Evolutionary conservation across 1,140 invertebrate species (phyloP), one percentile per base, ranked within the genome.

Genomic region (Ganaspis sp.): DNA sequence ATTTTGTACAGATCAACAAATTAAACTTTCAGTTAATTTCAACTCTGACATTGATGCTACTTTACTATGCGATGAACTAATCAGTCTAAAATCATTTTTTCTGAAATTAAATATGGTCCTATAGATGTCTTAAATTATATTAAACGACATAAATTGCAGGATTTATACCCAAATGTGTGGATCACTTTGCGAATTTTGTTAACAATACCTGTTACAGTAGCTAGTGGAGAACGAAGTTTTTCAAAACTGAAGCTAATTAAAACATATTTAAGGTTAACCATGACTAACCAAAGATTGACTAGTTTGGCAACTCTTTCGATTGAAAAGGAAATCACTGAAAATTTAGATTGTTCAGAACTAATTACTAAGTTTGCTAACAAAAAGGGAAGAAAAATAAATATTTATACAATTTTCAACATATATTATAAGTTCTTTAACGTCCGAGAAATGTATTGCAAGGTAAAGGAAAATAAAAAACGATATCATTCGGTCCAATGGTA

Each of bases 191-290:
- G 78, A 19, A 79, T 79, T 69, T 75, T 76, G 38, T 15, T 78
- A 64, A 78, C 75, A 54, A 72, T 76, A 64, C 75, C 78, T 53
- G 72, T 79, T 38, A 75, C 73, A 42, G 73, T 74, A 70, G 81
- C 78, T 64, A 77, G 78, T 77, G 81, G 81, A 79, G 54, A 81
- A 78, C 45, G 76, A 15, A 81, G 71, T 78, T 81, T 80, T 74
- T 81, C 74, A 15, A 78, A 82, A 80, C 37, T 82, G 9, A 82
- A 82, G 38, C 38, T 81, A 64, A 81, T 81, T 77, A 42, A 42
- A 42, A 42, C 40, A 9, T n/a, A 42, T n/a, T n/a, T 42, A n/a
- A 9, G 40, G 40, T 42, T 77, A 69, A 79, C 75, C 4, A 79
- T 77, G n/a, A 34, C 29, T 34, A 6, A 34, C 2, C 29, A 34